Base-by-base conservation (phyloP, 2,113 vertebrate species). In the Istiophorus platypterus region DNA sequence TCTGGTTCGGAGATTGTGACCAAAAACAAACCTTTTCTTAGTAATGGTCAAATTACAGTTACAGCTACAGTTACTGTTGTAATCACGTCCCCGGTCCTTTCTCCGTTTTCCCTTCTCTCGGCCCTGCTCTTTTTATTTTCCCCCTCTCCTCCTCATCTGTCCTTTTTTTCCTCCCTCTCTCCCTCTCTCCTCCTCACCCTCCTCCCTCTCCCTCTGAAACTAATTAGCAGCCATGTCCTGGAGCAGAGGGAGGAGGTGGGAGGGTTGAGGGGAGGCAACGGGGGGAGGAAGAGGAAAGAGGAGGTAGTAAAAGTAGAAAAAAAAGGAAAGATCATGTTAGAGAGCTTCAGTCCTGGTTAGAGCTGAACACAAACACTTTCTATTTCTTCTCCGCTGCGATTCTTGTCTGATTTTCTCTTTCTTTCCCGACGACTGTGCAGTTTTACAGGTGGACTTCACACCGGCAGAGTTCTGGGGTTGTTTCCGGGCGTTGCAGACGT, bases 141-240 rank as follows among this genome's bases (percentile, higher is more conserved):
- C 66, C 81, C n/a, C 9, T 1, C 37, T 70, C 70, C 64, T 82
- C 63, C 86, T 87, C 85, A 63, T 84, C 76, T 41, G 39, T 83
- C 66, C 82, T 64, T 69, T 77, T 45, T 75, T 68, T 67, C 49
- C 49, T 14, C 41, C 68, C 92, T 96, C 94, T 96, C 37, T 69
- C 18, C 4, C 5, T 52, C 31, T 29, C 22, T 2, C 18, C 45
- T 47, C 51, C 17, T 18, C 64, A 26, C 79, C 59, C 73, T 22
- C 52, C 42, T 5, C 72, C 61, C 45, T 80, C 90, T 92, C 92
- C 92, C 92, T 93, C 88, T 85, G 92, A 93, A 93, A 92, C 92
- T 93, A 92, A 93, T 93, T 93, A 93, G 54, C 81, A 72, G 90
- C 85, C 90, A 92, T 86, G 87, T 27, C 81, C 34, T n/a, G 6